A percentile compares a stretch with the other conserved stretches of the same genome.
phyloP scores from a whole-genome alignment of 2,797 vertebrate species.

The Myripristis jacobus region DNA sequence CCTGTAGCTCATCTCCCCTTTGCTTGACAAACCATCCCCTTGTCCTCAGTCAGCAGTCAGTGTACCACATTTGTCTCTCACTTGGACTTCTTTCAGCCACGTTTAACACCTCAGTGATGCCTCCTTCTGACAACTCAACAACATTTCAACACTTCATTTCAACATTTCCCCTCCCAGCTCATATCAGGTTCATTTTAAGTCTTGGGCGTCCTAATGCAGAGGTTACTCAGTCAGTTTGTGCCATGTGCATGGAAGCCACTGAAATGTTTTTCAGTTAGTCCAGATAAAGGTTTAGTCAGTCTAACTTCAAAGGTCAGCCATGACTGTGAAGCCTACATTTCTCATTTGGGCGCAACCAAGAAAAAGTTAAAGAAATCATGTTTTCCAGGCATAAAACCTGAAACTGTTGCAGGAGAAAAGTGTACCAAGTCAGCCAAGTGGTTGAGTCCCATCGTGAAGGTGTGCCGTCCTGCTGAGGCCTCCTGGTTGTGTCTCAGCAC shows the following conservation, averaged over 20 bases:
- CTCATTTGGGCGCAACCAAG: not conserved
- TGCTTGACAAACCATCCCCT: no score
- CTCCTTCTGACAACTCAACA: no score
- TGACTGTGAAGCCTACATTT: not conserved
- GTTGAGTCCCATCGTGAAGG: conserved; percentile 80
- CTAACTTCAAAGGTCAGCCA: not conserved
- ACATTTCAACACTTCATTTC: no score
- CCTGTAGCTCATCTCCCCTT: not conserved
- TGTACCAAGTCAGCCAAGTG: conserved; percentile 84
- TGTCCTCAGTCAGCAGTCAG: no score
- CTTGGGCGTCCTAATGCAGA: no score
- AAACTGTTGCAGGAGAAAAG: not conserved
- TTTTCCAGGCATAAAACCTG: no score
- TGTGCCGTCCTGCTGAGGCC: conserved; percentile 69
- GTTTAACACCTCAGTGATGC: no score
- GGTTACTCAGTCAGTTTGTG: no score
- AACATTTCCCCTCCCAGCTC: no score
- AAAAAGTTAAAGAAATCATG: not conserved
- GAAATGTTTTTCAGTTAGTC: not conserved
- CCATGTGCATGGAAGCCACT: not conserved
- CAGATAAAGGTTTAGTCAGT: not conserved
- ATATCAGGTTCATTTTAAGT: no score
- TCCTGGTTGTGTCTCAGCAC: conserved; percentile 79
- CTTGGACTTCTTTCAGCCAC: no score
- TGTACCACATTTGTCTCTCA: no score